Conservation (phyloP, 2,888 invertebrate species). For the Thera obeliscata region DNA sequence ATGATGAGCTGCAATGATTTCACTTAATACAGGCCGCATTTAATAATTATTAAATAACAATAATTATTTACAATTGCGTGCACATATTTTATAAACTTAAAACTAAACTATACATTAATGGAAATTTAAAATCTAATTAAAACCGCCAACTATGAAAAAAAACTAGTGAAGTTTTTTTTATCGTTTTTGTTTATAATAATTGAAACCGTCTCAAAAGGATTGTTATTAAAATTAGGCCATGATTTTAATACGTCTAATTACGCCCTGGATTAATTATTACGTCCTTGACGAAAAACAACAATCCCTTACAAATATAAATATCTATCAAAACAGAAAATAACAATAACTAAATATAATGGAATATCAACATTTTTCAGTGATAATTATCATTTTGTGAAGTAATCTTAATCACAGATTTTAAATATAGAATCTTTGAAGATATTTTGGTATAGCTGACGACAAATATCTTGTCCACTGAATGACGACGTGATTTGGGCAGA, state of each 20-base stretch:
- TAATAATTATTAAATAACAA: not conserved
- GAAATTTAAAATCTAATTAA: not conserved
- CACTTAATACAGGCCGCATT: not conserved
- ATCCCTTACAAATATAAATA: not conserved
- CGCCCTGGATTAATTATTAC: too few relatives aligned
- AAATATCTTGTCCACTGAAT: too few relatives aligned
- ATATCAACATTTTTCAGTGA: not conserved
- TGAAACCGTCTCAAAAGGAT: too few relatives aligned
- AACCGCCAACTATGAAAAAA: not conserved
- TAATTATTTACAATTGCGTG: not conserved
- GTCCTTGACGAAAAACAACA: too few relatives aligned
- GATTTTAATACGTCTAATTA: too few relatives aligned
- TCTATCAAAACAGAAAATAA: not conserved
- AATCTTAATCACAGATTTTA: conserved; percentile 1
- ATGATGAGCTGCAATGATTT: not conserved
- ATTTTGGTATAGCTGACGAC: not conserved
- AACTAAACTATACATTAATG: conserved; percentile 8
- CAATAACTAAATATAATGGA: conserved; percentile 1
- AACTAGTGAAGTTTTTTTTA: too few relatives aligned
- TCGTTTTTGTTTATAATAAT: too few relatives aligned
- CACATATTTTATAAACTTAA: not conserved
- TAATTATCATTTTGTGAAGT: conserved; percentile 1
- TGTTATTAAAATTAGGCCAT: too few relatives aligned
- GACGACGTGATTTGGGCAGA: too few relatives aligned
- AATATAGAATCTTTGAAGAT: not conserved